Base-by-base conservation (phyloP, 2,888 invertebrate species). In the Hymenopus coronatus region DNA sequence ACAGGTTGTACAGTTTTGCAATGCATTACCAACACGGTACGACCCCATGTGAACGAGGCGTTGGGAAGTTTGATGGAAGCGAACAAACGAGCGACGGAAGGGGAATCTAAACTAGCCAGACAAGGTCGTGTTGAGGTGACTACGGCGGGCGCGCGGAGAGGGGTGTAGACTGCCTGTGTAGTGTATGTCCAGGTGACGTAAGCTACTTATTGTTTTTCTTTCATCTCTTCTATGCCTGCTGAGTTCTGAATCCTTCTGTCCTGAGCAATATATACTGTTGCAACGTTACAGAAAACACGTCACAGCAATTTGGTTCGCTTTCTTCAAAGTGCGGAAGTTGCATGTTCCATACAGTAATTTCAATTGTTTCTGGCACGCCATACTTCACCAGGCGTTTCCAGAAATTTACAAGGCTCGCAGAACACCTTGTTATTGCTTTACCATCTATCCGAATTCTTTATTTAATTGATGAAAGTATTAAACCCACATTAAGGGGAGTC, bases 91-190 rank as follows among this genome's bases (percentile, higher is more conserved):
- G 86, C 82, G 87, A 87, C 87, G 40, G 82, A 87, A 82, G 82
- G 70, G 82, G 87, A 82, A 87, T 87, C 20, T 87, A 87, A 87
- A 87, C 87, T 87, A 87, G 87, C 87, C 87, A 87, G 87, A 87
- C 87, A 87, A 87, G 87, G 87, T 87, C 87, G 87, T 30, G 82
- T 82, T 87, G 87, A 87, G 87, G 87, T 87, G 87, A 87, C 87
- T 87, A 82, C 87, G 82, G 85, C 81, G 86, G 81, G 81, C 28
- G 2, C n/a, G 81, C 28, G 70, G 86, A 81, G 28, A 46, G 70
- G 70, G 70, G 70, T 28, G 87, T 40, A 40, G 87, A 28, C 82
- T 40, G 82, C 33, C 87, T 82, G 30, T 82, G 27, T 40, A 40
- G 40, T 40, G 12, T 40, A 40, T 28, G 1, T 33, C 87, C 87